Evolutionary conservation across 2,888 invertebrate genomes (phyloP), one percentile per base, ranked within the genome.

Genomic region (Drosophila lutescens): DNA sequence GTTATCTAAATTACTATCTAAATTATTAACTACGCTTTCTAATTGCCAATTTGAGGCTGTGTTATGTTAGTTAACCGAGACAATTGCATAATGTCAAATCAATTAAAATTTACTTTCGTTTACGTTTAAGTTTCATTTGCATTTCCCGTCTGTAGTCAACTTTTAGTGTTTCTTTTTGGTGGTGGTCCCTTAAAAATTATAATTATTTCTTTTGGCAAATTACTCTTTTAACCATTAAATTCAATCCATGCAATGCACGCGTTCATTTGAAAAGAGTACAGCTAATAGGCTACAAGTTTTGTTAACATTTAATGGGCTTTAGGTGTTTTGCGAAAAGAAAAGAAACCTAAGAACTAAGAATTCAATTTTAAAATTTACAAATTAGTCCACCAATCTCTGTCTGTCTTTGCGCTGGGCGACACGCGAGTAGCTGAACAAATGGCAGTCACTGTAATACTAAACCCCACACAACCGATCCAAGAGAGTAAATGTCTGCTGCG

Each of bases 361-460:
- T 54, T 44, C 40, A 65, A 47, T 43, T 61, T 62, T 26, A 62
- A 43, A 20, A 43, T 43, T 43, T 43, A 43, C 34, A 12, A 34
- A 34, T 34, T 34, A 34, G 34, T 12, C 72, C 71, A 71, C 59
- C 71, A 26, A 74, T 63, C 74, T 66, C 75, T 72, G 84, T 81
- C 80, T 82, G 90, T 91, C 90, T 87, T 86, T 86, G 90, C 89
- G 91, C 90, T 91, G 91, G 91, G 91, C 91, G 91, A 91, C 91
- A 90, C 89, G 85, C 79, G 87, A 91, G 90, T 91, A 91, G 91
- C 90, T 91, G 91, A 85, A 76, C 59, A 63, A 74, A 68, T 57
- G 49, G 56, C 72, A 80, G 78, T 67, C 44, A 41, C 53, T 50
- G 47, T 55, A 54, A 47, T 47, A 40, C 46, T 44, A 57, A 66